Conservation (phyloP, 2,797 vertebrate species). For the Alca torda region DNA sequence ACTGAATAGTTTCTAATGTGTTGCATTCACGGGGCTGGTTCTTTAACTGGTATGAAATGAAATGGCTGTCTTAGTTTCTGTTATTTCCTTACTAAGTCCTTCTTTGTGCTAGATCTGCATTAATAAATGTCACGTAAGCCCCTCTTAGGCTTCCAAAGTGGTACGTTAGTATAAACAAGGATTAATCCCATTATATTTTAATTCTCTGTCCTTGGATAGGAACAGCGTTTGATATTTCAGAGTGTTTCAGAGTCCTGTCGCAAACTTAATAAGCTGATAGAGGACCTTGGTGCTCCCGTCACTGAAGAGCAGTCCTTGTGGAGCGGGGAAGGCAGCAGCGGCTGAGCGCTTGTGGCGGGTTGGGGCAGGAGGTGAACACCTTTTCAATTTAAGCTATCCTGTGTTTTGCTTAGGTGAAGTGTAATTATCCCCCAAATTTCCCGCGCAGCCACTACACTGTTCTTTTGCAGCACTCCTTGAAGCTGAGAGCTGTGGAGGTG, state of each 20-base stretch:
- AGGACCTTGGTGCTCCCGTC: neutral
- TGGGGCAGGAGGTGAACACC: neutral
- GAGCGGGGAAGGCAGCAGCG: neutral
- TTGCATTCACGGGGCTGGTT: neutral
- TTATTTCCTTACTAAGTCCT: neutral
- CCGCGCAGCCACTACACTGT: neutral
- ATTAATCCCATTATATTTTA: constrained; percentile 19
- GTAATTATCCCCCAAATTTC: neutral
- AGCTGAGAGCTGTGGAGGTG: neutral
- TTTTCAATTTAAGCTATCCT: neutral
- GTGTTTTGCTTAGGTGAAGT: neutral
- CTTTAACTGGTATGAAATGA: neutral
- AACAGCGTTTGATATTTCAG: neutral
- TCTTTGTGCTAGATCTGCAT: neutral
- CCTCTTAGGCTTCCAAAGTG: neutral
- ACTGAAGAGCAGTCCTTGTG: neutral
- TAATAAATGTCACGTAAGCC: neutral
- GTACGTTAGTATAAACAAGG: neutral
- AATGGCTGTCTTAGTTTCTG: neutral
- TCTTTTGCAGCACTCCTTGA: neutral
- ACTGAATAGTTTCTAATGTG: neutral
- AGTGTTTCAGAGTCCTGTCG: neutral
- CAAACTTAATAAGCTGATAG: neutral
- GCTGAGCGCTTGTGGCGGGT: neutral
- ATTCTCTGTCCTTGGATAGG: neutral